Evolutionary conservation across 2,113 vertebrate species (phyloP).

Genomic region (Enhydra lutris): DNA sequence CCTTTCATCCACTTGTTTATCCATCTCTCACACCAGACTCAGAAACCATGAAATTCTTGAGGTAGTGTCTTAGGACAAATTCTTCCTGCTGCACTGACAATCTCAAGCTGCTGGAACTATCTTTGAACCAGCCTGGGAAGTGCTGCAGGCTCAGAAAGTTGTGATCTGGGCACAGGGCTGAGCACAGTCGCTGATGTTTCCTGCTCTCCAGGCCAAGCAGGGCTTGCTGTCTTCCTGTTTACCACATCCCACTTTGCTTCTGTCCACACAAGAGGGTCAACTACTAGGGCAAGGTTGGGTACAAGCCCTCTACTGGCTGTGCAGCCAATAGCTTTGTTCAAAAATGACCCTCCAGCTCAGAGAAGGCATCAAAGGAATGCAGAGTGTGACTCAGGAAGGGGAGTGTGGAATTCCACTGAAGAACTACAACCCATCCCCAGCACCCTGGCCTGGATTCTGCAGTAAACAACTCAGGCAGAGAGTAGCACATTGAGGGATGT

Average conservation of each 20-base stretch:
- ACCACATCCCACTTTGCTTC: conserved; percentile 5
- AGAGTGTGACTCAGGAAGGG: conserved; percentile 40
- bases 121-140: neutral
- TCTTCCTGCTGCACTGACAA: neutral
- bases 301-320: neutral
- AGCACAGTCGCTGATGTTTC: neutral
- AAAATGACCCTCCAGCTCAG: neutral
- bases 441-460: conserved; percentile 43
- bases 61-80: conserved; percentile 22
- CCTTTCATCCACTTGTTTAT: neutral
- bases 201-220: conserved; percentile 14
- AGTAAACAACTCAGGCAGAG: conserved; percentile 30
- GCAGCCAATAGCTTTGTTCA: conserved; percentile 16
- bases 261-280: conserved; percentile 40
- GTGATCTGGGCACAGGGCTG: neutral
- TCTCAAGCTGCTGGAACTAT: conserved; percentile 22
- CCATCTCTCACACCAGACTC: neutral
- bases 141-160: neutral
- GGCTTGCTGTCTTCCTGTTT: conserved; percentile 66
- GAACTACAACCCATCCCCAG: neutral
- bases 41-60: conserved; percentile 6
- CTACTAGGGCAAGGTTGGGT: conserved; percentile 1
- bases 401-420: conserved; percentile 35
- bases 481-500: neutral
- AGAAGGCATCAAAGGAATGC: conserved; percentile 55